A percentile compares a stretch with the other conserved stretches of the same genome.
Conservation (phyloP, 2,113 vertebrate genomes). For the Cephalophus harveyi region DNA sequence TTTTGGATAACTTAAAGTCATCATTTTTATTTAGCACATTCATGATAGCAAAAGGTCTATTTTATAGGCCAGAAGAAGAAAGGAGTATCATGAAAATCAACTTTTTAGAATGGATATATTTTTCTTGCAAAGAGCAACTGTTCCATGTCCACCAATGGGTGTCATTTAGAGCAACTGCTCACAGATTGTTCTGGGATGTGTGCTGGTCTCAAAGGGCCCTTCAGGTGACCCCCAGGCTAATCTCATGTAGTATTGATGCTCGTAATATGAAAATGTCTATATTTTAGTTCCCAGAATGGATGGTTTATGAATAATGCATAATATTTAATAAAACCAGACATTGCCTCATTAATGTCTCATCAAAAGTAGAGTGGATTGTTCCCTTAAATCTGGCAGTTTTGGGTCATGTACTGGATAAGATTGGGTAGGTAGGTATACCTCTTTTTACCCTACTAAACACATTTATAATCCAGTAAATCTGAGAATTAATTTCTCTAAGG, state of each 20-base stretch:
- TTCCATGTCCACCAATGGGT: slow-evolving; percentile 10
- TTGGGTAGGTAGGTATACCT: not conserved
- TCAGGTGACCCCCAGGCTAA: slow-evolving; percentile 68
- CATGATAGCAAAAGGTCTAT: not conserved
- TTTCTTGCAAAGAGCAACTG: slow-evolving; percentile 7
- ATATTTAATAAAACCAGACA: slow-evolving; percentile 74
- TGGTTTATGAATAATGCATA: slow-evolving; percentile 72
- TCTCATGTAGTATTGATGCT: slow-evolving; percentile 77
- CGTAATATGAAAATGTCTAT: slow-evolving; percentile 77
- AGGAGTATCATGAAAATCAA: slow-evolving; percentile 38
- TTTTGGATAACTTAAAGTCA: slow-evolving; percentile 12
- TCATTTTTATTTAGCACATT: not conserved
- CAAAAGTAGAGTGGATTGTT: slow-evolving; percentile 51
- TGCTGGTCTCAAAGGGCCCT: slow-evolving; percentile 50
- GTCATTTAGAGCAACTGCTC: slow-evolving; percentile 14
- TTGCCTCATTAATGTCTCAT: slow-evolving; percentile 73
- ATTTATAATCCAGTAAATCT: not conserved
- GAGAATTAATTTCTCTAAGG: not conserved
- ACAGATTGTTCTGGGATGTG: slow-evolving; percentile 62
- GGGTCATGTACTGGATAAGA: slow-evolving; percentile 43
- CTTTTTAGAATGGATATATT: not conserved
- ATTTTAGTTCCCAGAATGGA: slow-evolving; percentile 73
- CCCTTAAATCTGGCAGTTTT: slow-evolving; percentile 61
- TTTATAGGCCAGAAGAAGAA: slow-evolving; percentile 26
- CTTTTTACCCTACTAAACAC: not conserved